A percentile compares a stretch with the other conserved stretches of the same genome.
These are phyloP conservation scores for Capricornis sumatraensis DNA, from an alignment of 2,113 vertebrate species.

Conservation along the genomic window DNA sequence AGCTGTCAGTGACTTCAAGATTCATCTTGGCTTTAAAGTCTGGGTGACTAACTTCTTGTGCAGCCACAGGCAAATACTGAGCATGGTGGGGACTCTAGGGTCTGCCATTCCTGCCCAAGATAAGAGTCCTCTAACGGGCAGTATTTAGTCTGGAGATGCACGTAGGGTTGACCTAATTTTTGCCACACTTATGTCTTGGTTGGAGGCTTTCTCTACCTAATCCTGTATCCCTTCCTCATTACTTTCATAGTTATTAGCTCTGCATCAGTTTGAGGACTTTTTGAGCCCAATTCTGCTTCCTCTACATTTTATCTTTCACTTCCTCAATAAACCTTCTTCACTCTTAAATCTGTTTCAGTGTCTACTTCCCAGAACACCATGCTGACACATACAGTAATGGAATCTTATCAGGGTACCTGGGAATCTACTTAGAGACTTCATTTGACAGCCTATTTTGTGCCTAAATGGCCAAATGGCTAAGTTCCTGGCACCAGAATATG, in stretches of 20 bases:
- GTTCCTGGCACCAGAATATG: background rate
- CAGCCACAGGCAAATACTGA: background rate
- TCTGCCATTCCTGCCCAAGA: background rate
- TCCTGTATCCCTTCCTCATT: background rate
- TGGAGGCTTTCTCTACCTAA: background rate
- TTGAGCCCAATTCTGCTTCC: background rate
- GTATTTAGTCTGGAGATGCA: background rate
- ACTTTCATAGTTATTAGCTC: background rate
- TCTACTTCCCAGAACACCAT: background rate
- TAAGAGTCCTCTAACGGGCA: accelerated
- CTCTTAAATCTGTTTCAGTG: background rate
- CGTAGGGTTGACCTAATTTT: background rate
- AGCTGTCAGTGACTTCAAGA: background rate
- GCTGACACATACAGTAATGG: background rate
- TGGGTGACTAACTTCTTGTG: background rate
- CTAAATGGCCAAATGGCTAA: background rate
- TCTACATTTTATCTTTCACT: background rate
- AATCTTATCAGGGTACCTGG: background rate
- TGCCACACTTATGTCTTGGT: background rate
- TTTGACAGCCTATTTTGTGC: background rate
- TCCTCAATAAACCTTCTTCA: background rate
- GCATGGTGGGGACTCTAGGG: background rate
- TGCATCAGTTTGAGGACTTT: background rate
- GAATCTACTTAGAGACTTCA: background rate
- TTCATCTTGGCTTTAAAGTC: background rate